Base-by-base conservation (phyloP, 2,113 vertebrate genomes). In the Stigmatopora nigra region DNA sequence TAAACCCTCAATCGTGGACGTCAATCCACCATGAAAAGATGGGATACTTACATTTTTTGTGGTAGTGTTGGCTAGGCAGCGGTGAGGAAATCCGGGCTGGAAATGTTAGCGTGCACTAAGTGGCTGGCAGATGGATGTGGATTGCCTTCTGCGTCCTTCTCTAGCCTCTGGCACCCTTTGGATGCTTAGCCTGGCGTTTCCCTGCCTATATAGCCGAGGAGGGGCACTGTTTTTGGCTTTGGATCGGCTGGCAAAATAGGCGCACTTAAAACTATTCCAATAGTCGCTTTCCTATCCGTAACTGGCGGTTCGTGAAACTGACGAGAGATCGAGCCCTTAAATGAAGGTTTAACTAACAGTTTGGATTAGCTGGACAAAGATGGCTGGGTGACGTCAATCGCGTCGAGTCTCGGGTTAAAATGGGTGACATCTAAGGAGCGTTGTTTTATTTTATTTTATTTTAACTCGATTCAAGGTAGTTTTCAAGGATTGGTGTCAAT, bases 371-470 rank as follows among this genome's bases (percentile, higher is more conserved):
- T 68, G 84, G 78, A 89, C 89, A 87, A 86, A 90, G 85, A 89
- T 85, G 88, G 86, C 88, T 86, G 70, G 77, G 66, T 92, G 91
- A 92, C 91, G 91, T 92, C 91, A 92, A 77, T 84, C 67, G 82
- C 48, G 76, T 75, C 82, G 75, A 84, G 82, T 84, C 77, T 88
- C 85, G 77, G 83, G 88, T 83, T 86, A 84, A 85, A 83, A 86
- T 78, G 84, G 77, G 84, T 70, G 86, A 63, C 67, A 48, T 56
- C 47, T 4, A 31, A 72, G 3, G 3, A 47, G 1, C 12, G 17
- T 20, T 20, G 78, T 66, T 65, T 31, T 31, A n/a, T n/a, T n/a
- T n/a, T n/a, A n/a, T n/a, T n/a, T n/a, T n/a, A n/a, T 31, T 31
- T 25, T 35, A 0, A 9, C 13, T 20, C 36, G 0, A 14, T 15